These are phyloP conservation scores for Catostomus latipinnis DNA, from an alignment of 2,797 vertebrate genomes.

Conservation along the genomic window DNA sequence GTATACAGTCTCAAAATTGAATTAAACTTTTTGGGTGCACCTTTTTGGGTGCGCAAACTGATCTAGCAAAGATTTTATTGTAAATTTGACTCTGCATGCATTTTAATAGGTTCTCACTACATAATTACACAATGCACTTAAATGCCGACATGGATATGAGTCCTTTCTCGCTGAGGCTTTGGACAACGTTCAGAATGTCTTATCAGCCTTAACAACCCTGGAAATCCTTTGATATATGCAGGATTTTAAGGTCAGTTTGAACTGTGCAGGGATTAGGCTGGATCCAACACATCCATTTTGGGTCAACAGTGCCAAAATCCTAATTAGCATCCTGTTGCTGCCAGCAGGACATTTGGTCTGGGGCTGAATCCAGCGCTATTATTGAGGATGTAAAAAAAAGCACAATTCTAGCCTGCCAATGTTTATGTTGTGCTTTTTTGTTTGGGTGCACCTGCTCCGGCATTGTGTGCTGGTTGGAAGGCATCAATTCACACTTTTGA, in stretches of 20 bases:
- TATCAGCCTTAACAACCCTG: slow-evolving; percentile 36
- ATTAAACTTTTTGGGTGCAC: background rate
- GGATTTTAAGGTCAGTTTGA: slow-evolving; percentile 58
- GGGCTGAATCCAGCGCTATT: slow-evolving; percentile 20
- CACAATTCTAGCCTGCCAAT: slow-evolving; percentile 33
- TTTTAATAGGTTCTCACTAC: background rate
- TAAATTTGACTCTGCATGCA: background rate
- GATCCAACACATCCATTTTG: slow-evolving; percentile 56
- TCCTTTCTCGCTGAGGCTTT: slow-evolving; percentile 6
- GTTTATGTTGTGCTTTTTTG: slow-evolving; percentile 56
- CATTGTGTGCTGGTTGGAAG: slow-evolving; percentile 51
- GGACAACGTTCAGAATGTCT: slow-evolving; percentile 24
- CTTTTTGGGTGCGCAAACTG: background rate
- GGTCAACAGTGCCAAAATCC: slow-evolving; percentile 60
- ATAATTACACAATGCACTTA: background rate
- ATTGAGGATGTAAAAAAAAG: slow-evolving; percentile 35
- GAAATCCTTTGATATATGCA: slow-evolving; percentile 60
- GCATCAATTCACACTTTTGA: slow-evolving; percentile 14
- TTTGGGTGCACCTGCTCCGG: slow-evolving; percentile 64
- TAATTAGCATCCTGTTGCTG: slow-evolving; percentile 59
- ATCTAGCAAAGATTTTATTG: too few species aligned
- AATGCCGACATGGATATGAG: background rate
- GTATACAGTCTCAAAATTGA: background rate
- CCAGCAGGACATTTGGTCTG: slow-evolving; percentile 61
- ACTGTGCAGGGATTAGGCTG: slow-evolving; percentile 50